Conservation (phyloP, 2,113 vertebrate species). For the Paradisaea rubra region DNA sequence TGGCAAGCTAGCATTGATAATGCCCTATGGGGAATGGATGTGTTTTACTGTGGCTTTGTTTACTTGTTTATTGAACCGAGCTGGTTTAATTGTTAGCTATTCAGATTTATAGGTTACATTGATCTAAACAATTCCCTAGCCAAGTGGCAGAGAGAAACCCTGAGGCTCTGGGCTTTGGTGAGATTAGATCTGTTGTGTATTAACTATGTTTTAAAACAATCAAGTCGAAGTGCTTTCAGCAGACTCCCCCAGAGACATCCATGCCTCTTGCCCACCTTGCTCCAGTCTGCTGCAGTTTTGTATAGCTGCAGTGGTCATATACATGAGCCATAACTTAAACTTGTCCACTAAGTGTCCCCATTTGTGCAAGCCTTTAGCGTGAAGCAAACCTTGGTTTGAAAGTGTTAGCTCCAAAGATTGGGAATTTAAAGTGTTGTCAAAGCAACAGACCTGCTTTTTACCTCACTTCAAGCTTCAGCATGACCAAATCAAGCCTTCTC, state of each 20-base stretch:
- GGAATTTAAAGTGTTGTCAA: background rate
- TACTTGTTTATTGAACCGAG: background rate
- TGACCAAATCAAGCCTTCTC: background rate
- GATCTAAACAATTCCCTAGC: background rate
- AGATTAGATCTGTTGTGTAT: background rate
- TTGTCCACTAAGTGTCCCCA: background rate
- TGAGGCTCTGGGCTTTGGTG: background rate
- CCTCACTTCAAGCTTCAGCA: background rate
- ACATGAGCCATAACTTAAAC: background rate
- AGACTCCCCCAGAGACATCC: background rate
- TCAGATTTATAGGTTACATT: background rate
- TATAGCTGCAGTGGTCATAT: accelerated
- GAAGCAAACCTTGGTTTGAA: background rate
- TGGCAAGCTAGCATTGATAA: background rate
- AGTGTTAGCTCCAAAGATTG: background rate
- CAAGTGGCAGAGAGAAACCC: background rate
- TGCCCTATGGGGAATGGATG: background rate
- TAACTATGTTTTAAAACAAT: background rate
- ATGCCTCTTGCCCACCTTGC: background rate
- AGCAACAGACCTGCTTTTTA: background rate
- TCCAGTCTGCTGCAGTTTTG: background rate
- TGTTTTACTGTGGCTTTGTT: background rate
- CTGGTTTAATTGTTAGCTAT: background rate
- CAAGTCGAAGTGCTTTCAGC: background rate
- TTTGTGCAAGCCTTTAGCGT: background rate